phyloP scores from a whole-genome alignment of 1,140 invertebrate species.

The Bombus breviceps region DNA sequence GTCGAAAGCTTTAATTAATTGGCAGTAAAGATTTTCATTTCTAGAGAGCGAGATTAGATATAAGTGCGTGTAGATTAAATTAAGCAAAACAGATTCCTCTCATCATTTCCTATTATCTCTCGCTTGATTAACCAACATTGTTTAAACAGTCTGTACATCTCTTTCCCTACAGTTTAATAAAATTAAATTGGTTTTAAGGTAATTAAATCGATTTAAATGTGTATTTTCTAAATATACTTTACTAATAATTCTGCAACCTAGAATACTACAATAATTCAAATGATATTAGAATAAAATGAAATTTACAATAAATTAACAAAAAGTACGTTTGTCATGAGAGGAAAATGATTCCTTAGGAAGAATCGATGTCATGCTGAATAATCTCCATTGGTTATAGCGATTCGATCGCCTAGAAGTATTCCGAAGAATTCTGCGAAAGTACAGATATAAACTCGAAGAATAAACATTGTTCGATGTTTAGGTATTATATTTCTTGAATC shows the following conservation, averaged over 20 bases:
- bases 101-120: neutral
- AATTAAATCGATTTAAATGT: neutral
- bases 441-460: neutral
- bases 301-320: neutral
- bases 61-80: neutral
- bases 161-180: neutral
- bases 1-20: too few species aligned
- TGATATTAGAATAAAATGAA: neutral
- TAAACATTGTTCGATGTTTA: constrained; percentile 26
- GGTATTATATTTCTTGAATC: constrained; percentile 19
- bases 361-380: constrained; percentile 23
- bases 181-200: neutral
- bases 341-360: constrained; percentile 43
- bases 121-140: neutral
- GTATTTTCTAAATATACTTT: neutral
- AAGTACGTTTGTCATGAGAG: neutral
- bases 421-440: neutral
- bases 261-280: neutral
- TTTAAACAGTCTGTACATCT: neutral
- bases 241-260: neutral
- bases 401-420: neutral
- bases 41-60: neutral
- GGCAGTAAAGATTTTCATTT: neutral
- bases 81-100: neutral
- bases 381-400: constrained; percentile 2